Evolutionary conservation across 2,888 invertebrate genomes (phyloP).

Genomic region (Acanthococcus lagerstroemiae): DNA sequence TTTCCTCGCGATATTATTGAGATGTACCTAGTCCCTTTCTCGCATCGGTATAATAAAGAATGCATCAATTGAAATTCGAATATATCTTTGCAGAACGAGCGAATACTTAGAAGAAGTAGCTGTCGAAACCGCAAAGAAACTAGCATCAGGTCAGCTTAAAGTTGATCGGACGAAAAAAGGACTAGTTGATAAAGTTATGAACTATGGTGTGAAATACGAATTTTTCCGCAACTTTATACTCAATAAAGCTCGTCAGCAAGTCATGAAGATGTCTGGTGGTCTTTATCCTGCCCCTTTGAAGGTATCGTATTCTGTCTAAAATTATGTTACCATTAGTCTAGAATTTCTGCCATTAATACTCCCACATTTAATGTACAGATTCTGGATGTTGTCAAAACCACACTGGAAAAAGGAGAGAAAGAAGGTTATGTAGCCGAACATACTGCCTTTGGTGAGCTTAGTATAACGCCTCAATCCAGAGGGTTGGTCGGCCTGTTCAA

Average conservation of each 20-base stretch:
- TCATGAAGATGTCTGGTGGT: constrained; percentile 86
- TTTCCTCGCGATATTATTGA: too few species aligned
- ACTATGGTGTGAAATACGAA: constrained; percentile 56
- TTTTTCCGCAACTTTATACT: constrained; percentile 83
- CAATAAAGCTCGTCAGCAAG: constrained; percentile 75
- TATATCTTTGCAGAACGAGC: constrained; percentile 50
- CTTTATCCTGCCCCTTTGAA: constrained; percentile 95
- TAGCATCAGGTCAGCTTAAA: constrained; percentile 70
- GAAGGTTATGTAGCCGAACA: constrained; percentile 85
- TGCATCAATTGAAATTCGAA: too few species aligned
- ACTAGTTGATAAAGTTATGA: constrained; percentile 58
- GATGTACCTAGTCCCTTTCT: too few species aligned
- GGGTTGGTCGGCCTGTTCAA: constrained; percentile 89
- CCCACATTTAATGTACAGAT: constrained; percentile 52
- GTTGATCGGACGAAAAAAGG: constrained; percentile 54
- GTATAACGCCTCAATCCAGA: constrained; percentile 80
- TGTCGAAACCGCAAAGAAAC: constrained; percentile 65
- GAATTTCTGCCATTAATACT: background rate
- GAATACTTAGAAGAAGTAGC: constrained; percentile 84
- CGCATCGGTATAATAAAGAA: too few species aligned
- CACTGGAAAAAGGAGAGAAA: constrained; percentile 68
- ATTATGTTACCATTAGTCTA: background rate
- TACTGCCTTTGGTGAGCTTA: constrained; percentile 78
- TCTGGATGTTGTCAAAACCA: constrained; percentile 70
- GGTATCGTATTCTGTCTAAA: constrained; percentile 46